These are phyloP conservation scores for Poeciliopsis gracilis DNA, from an alignment of 2,797 vertebrate species.

Conservation along the genomic window DNA sequence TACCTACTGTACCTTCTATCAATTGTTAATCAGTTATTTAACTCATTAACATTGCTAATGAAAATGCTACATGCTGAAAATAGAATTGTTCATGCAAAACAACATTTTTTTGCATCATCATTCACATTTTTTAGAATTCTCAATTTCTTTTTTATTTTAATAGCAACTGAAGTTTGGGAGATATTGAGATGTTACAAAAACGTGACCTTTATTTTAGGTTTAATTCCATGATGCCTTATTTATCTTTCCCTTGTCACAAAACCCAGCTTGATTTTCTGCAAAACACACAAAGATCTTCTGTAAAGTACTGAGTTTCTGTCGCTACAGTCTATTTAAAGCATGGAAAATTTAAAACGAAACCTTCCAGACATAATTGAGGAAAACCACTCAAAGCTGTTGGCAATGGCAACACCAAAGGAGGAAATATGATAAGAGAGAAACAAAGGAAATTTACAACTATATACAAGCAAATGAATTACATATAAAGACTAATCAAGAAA, in stretches of 20 bases:
- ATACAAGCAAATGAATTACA: neutral
- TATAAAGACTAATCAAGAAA: neutral
- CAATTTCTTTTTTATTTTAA: neutral
- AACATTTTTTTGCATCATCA: neutral
- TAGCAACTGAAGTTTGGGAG: neutral
- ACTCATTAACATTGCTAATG: no score
- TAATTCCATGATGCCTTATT: neutral
- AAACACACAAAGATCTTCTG: neutral
- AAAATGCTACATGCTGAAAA: no score
- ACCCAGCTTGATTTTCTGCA: neutral
- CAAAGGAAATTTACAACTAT: neutral
- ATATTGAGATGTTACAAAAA: neutral
- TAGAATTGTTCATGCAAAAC: no score
- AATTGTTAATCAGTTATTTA: neutral
- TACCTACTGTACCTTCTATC: neutral
- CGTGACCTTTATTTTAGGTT: neutral
- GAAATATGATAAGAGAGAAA: neutral
- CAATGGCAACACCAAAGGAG: constrained; percentile 1
- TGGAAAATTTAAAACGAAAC: neutral
- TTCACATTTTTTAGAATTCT: neutral
- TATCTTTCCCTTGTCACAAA: neutral
- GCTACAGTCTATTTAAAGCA: neutral
- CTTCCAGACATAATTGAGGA: neutral
- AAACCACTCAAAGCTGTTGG: neutral
- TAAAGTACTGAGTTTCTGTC: neutral